Conservation (phyloP, 2,797 vertebrate genomes). For the Catostomus latipinnis region DNA sequence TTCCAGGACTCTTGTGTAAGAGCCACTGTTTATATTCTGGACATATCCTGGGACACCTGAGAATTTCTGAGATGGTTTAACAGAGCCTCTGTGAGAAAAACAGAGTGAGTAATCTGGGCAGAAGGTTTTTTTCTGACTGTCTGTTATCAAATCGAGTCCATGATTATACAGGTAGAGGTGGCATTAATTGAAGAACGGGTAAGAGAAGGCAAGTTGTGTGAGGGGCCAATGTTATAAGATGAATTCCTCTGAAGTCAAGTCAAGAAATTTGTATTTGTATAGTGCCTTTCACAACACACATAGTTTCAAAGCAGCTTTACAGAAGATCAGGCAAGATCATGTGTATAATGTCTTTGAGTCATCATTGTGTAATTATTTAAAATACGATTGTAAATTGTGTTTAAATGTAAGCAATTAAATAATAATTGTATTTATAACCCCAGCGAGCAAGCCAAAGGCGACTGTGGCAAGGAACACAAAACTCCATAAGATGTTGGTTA, state of each 20-base stretch:
- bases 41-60: conserved; percentile 61
- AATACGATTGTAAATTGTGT: too few species aligned
- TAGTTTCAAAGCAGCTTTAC: too few species aligned
- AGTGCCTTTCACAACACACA: too few species aligned
- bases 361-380: too few species aligned
- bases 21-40: conserved; percentile 67
- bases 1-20: conserved; percentile 66
- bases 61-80: conserved; percentile 39
- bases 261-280: too few species aligned
- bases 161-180: conserved; percentile 46
- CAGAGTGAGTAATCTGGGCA: conserved; percentile 44
- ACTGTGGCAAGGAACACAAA: too few species aligned
- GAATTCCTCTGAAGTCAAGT: neutral
- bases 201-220: neutral
- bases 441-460: too few species aligned
- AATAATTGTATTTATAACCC: too few species aligned
- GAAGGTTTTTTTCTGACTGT: conserved; percentile 41
- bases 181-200: neutral
- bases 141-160: conserved; percentile 39
- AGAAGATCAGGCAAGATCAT: too few species aligned
- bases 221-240: neutral
- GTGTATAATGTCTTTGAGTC: too few species aligned
- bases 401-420: too few species aligned
- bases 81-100: conserved; percentile 19
- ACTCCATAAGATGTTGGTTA: too few species aligned